These are phyloP conservation scores for Acipenser oxyrinchus DNA, from an alignment of 2,797 vertebrate genomes.

Conservation along the genomic window DNA sequence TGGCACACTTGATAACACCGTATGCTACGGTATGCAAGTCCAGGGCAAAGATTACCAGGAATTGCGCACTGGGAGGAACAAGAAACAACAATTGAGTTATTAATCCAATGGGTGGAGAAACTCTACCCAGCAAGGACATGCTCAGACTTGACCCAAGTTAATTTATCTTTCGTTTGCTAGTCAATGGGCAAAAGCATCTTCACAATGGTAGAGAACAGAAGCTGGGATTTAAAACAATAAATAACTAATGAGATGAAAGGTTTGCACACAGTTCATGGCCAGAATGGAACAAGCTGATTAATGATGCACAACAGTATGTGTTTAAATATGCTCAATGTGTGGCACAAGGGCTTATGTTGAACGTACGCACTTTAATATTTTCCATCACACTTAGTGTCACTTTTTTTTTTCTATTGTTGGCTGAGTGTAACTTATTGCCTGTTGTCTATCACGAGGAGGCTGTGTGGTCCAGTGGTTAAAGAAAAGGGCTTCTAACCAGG, in stretches of 20 bases:
- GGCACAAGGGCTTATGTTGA: too few relatives aligned
- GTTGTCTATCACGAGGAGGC: too few relatives aligned
- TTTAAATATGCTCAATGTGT: too few relatives aligned
- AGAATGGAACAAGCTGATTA: not conserved
- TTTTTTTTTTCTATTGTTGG: too few relatives aligned
- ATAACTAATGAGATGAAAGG: not conserved
- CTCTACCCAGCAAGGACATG: not conserved
- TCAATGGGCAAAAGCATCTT: not conserved
- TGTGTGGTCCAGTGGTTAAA: too few relatives aligned
- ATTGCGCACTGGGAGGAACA: not conserved
- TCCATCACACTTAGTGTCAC: too few relatives aligned
- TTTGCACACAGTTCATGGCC: not conserved
- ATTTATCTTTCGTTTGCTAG: not conserved
- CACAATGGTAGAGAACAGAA: not conserved
- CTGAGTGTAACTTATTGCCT: too few relatives aligned
- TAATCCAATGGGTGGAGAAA: not conserved
- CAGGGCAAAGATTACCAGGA: slow-evolving; percentile 1
- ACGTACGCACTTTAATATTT: too few relatives aligned
- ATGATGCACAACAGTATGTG: not conserved
- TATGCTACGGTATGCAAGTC: not conserved
- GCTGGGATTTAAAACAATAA: not conserved
- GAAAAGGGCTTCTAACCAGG: too few relatives aligned
- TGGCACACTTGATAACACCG: not conserved
- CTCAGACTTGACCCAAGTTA: not conserved
- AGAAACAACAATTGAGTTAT: not conserved